Base-by-base conservation (phyloP, 2,113 vertebrate species). In the Acanthochromis polyacanthus region DNA sequence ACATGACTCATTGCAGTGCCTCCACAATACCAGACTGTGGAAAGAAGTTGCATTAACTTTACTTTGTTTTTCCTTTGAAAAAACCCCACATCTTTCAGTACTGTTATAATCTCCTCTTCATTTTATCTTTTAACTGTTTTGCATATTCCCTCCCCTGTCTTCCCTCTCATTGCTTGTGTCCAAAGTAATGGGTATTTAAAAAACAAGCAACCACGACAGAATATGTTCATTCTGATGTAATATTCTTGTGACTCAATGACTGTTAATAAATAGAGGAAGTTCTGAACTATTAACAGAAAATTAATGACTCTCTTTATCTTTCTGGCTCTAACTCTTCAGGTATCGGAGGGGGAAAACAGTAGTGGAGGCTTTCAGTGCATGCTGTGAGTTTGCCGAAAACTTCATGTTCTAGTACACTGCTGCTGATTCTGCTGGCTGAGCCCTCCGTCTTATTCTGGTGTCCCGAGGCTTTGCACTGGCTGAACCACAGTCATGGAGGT, bases 401-500 rank as follows among this genome's bases (percentile, higher is more conserved):
- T 67, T 28, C 14, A 69, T 64, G 10, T 46, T n/a, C 38, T 75
- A 46, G 10, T 60, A 15, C 16, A 16, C 20, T 48, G 6, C 55
- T 64, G 43, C 73, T 73, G 20, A 60, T 59, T 68, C 71, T 43
- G 40, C 25, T 57, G 52, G 78, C 67, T 48, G 43, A 71, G 25
- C 22, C 50, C 30, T 51, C 66, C 38, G 36, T 80, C 48, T 73
- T 59, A 73, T 55, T 71, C 82, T 78, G 82, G 82, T 81, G 50
- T 69, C 30, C 63, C 61, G 68, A 81, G 55, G 82, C 66, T 71
- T 57, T 74, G 55, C 64, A 67, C 59, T 86, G 90, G 87, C 83
- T 84, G 66, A 80, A 46, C 55, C 4, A 51, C 94, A 95, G 95
- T 96, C 93, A 98, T 98, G 96, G 97, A 98, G 84, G 95, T 98